These are phyloP conservation scores for Lepidocolaptes lacrymiger DNA, from an alignment of 2,797 vertebrate genomes.

Conservation along the genomic window DNA sequence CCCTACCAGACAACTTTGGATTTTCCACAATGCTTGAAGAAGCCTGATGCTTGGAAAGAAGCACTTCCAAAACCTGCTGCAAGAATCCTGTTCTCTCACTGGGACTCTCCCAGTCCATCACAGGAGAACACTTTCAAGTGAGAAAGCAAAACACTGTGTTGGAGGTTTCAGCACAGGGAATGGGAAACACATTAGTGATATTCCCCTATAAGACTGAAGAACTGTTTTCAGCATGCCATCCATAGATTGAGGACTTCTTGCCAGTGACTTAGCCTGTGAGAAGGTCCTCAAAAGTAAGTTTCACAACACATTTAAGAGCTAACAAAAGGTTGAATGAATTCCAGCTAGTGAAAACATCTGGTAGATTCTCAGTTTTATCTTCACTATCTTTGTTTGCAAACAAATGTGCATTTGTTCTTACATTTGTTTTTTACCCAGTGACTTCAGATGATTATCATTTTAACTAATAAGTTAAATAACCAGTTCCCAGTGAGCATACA, in stretches of 20 bases:
- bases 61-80: slow-evolving; percentile 11
- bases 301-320: slow-evolving; percentile 20
- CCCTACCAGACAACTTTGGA: neutral
- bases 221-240: neutral
- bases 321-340: slow-evolving; percentile 66
- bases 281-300: slow-evolving; percentile 20
- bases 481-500: slow-evolving; percentile 26
- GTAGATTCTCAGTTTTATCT: slow-evolving; percentile 73
- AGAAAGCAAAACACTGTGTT: slow-evolving; percentile 14
- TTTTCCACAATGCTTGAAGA: slow-evolving; percentile 18
- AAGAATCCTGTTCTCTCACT: neutral
- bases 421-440: slow-evolving; percentile 61
- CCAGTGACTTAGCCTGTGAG: neutral
- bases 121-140: neutral
- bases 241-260: neutral
- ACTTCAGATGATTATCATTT: slow-evolving; percentile 55
- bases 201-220: neutral
- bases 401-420: slow-evolving; percentile 73
- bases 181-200: slow-evolving; percentile 30
- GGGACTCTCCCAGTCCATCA: neutral
- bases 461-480: neutral
- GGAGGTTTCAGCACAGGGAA: neutral
- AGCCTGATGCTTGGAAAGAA: neutral
- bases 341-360: slow-evolving; percentile 77
- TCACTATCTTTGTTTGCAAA: slow-evolving; percentile 76